These are phyloP conservation scores for Folsomia candida DNA, from an alignment of 2,888 invertebrate species.

Conservation along the genomic window DNA sequence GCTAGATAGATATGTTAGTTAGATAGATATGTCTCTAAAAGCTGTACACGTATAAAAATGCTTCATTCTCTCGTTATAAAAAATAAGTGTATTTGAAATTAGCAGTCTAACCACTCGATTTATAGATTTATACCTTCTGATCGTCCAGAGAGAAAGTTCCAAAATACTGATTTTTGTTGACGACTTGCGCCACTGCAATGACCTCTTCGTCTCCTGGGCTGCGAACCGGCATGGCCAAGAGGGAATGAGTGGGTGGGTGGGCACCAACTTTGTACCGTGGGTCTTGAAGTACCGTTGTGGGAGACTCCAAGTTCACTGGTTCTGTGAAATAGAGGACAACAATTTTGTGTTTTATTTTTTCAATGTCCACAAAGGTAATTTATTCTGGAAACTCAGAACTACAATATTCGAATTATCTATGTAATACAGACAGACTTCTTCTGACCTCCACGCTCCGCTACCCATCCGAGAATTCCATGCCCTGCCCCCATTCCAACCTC, in stretches of 20 bases:
- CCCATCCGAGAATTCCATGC: conserved; percentile 58
- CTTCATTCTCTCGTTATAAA: background rate
- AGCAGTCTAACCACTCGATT: too few relatives aligned
- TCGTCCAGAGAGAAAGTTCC: conserved; percentile 54
- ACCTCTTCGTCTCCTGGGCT: conserved; percentile 54
- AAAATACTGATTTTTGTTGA: conserved; percentile 54
- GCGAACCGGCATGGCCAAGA: conserved; percentile 55
- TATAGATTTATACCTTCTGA: conserved; percentile 54
- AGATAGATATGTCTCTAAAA: too few relatives aligned
- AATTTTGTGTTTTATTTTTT: background rate
- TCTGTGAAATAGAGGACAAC: background rate
- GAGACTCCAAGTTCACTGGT: background rate
- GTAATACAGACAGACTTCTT: conserved; percentile 42
- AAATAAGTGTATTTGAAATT: background rate
- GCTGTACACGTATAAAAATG: background rate
- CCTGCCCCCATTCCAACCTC: conserved; percentile 57
- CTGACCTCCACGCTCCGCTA: conserved; percentile 58
- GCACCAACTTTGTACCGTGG: conserved; percentile 58
- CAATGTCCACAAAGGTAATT: too few relatives aligned
- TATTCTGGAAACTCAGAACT: too few relatives aligned
- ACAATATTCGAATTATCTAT: too few relatives aligned
- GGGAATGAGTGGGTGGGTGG: conserved; percentile 56
- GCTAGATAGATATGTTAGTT: conserved; percentile 51
- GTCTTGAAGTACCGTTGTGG: conserved; percentile 56
- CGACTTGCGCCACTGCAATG: conserved; percentile 55